phyloP scores from a whole-genome alignment of 2,888 invertebrate genomes.

The Athetis lepigone region DNA sequence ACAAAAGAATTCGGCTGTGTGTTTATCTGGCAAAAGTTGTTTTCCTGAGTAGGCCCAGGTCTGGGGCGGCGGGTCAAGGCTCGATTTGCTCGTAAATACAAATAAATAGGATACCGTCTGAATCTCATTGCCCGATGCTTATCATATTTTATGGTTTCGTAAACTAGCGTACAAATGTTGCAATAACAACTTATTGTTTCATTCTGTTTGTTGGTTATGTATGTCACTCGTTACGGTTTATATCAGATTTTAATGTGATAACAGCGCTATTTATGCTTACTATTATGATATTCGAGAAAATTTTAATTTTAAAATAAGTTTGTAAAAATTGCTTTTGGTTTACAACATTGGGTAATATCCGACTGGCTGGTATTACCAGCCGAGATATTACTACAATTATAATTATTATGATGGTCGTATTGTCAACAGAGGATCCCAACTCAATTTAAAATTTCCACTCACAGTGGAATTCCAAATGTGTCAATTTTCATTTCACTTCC shows the following conservation, averaged over 20 bases:
- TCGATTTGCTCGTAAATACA: conserved; percentile 85
- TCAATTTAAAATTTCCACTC: conserved; percentile 63
- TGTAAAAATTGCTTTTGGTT: conserved; percentile 12
- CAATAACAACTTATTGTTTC: conserved; percentile 78
- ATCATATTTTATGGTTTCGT: conserved; percentile 87
- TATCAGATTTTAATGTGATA: conserved; percentile 1
- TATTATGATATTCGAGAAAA: conserved; percentile 5
- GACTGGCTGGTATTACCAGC: conserved; percentile 4
- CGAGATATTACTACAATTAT: conserved; percentile 41
- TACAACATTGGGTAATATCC: conserved; percentile 12
- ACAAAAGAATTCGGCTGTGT: conserved; percentile 71
- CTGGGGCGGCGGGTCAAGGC: conserved; percentile 79
- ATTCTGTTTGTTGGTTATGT: conserved; percentile 62
- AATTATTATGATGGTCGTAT: conserved; percentile 49
- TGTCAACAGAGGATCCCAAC: conserved; percentile 52
- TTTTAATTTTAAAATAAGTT: too few relatives aligned
- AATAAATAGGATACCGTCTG: conserved; percentile 85
- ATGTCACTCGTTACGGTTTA: conserved; percentile 1
- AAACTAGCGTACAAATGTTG: conserved; percentile 80
- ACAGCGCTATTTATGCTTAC: not conserved
- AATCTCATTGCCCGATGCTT: conserved; percentile 85
- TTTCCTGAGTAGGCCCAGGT: conserved; percentile 72
- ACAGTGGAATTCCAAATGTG: conserved; percentile 56
- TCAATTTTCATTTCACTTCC: conserved; percentile 56
- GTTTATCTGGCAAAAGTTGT: conserved; percentile 77